Conservation (phyloP, 1,140 invertebrate species). For the Dufourea novaeangliae region DNA sequence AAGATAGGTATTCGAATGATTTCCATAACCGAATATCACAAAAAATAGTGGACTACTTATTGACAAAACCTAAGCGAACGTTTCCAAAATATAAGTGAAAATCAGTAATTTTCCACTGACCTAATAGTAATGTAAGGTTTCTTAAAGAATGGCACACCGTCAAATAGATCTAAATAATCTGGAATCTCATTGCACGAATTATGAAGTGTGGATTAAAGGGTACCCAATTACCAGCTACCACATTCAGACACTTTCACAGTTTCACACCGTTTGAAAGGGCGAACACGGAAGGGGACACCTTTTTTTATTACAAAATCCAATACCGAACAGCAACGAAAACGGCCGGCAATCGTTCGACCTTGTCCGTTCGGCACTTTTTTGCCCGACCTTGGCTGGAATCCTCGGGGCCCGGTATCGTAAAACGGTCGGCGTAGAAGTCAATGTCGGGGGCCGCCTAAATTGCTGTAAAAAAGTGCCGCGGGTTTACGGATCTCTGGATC, state of each 20-base stretch:
- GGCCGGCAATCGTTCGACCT: background rate
- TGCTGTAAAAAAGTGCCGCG: slow-evolving; percentile 69
- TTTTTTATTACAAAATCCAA: background rate
- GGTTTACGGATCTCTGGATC: slow-evolving; percentile 10
- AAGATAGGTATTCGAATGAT: too few species aligned
- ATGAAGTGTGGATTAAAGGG: too few species aligned
- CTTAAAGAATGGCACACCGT: too few species aligned
- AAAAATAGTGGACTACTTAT: too few species aligned
- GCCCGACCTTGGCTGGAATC: slow-evolving; percentile 19
- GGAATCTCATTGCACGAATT: too few species aligned
- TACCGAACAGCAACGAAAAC: background rate
- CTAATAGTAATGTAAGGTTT: too few species aligned
- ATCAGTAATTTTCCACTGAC: too few species aligned
- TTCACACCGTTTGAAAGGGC: background rate
- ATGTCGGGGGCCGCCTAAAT: slow-evolving; percentile 68
- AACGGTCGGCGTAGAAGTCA: slow-evolving; percentile 71
- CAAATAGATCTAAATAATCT: too few species aligned
- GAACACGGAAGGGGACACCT: background rate
- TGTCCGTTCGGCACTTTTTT: slow-evolving; percentile 30
- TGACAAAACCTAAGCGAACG: too few species aligned
- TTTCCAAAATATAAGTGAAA: too few species aligned
- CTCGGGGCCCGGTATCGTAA: slow-evolving; percentile 61
- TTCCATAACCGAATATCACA: too few species aligned
- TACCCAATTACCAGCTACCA: too few species aligned
- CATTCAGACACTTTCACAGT: background rate